A percentile compares a stretch with the other conserved stretches of the same genome.
These are phyloP conservation scores for Trileptium ribeirensis DNA, from an alignment of 2,888 invertebrate genomes.

Conservation along the genomic window DNA sequence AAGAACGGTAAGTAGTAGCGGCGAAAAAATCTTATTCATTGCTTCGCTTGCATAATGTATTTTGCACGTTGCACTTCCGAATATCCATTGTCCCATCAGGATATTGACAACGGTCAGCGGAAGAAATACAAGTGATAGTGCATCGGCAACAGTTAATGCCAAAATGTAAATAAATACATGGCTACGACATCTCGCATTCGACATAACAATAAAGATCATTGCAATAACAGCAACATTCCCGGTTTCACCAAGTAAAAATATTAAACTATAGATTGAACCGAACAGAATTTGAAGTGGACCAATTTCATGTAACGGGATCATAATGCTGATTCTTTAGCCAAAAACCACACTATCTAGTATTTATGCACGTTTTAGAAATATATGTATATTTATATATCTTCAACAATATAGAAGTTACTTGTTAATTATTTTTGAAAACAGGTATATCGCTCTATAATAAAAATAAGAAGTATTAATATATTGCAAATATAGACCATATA, in stretches of 20 bases:
- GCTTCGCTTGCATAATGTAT: conserved; percentile 43
- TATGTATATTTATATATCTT: too few relatives aligned
- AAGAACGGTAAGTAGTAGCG: conserved; percentile 44
- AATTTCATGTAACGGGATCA: too few relatives aligned
- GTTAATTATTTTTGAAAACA: too few relatives aligned
- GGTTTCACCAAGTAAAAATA: not conserved
- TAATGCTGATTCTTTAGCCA: too few relatives aligned
- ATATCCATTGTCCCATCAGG: conserved; percentile 40
- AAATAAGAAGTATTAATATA: too few relatives aligned
- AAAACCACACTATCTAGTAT: too few relatives aligned
- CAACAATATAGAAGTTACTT: too few relatives aligned
- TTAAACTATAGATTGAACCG: not conserved
- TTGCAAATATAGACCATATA: too few relatives aligned
- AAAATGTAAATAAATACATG: conserved; percentile 40
- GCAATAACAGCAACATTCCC: not conserved
- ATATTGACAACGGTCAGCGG: conserved; percentile 45
- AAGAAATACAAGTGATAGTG: conserved; percentile 43
- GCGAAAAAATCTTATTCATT: conserved; percentile 45
- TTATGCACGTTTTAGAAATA: too few relatives aligned
- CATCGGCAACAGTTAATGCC: conserved; percentile 45
- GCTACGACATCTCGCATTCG: not conserved
- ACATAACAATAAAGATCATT: not conserved
- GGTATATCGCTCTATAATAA: too few relatives aligned
- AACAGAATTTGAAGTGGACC: not conserved
- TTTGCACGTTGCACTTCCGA: conserved; percentile 40